These are phyloP conservation scores for Rotaria sp. DNA, from an alignment of 2,888 invertebrate species.

Conservation along the genomic window DNA sequence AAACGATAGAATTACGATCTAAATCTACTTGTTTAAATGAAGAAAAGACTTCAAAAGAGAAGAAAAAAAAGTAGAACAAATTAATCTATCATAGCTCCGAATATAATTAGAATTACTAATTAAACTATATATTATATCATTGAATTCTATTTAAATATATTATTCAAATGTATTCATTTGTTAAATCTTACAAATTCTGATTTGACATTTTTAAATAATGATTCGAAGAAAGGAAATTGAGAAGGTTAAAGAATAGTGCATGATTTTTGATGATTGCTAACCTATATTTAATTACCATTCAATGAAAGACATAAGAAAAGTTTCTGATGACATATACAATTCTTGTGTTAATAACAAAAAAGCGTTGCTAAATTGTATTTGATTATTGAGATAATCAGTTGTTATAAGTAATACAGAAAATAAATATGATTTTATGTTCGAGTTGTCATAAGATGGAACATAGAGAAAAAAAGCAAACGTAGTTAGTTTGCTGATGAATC, in stretches of 20 bases:
- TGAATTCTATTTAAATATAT: not conserved
- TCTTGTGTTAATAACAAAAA: no score
- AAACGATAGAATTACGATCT: not conserved
- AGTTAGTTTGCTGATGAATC: no score
- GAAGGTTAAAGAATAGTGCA: not conserved
- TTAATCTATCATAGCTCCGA: not conserved
- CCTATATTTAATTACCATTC: no score
- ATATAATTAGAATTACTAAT: not conserved
- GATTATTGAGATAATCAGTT: no score
- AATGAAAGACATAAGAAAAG: no score
- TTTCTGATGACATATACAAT: no score
- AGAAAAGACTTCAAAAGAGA: not conserved
- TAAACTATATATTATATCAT: not conserved
- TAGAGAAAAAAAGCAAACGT: no score
- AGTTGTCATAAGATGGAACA: no score
- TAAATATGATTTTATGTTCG: no score
- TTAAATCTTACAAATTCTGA: not conserved
- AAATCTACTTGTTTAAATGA: not conserved
- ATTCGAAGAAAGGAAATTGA: not conserved
- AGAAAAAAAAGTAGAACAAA: not conserved
- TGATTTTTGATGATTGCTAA: not conserved
- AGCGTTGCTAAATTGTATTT: no score
- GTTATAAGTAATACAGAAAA: no score
- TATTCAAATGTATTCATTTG: not conserved
- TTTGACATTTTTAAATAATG: not conserved